These are phyloP conservation scores for Eurosta solidaginis DNA, from an alignment of 1,140 invertebrate genomes.

Conservation along the genomic window DNA sequence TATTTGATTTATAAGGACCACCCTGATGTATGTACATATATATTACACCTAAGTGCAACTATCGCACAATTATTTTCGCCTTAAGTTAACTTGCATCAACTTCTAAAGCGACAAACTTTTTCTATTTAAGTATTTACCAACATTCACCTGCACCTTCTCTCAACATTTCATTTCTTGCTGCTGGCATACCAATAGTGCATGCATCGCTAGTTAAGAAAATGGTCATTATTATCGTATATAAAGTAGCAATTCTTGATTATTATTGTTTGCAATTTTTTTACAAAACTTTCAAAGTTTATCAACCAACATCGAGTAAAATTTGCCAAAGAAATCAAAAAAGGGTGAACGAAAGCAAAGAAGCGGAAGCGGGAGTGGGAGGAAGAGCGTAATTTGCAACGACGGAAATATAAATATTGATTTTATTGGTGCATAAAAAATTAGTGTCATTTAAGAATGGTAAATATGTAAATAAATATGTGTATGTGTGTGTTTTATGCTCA, in stretches of 20 bases:
- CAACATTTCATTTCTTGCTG: background rate
- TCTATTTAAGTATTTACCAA: slow-evolving; percentile 16
- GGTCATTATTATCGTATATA: background rate
- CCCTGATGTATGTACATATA: too few relatives aligned
- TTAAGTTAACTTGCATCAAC: background rate
- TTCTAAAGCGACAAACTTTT: background rate
- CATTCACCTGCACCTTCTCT: background rate
- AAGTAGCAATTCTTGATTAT: slow-evolving; percentile 24
- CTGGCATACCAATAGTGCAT: background rate
- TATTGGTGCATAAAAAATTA: background rate
- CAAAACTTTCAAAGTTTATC: background rate
- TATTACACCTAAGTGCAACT: background rate
- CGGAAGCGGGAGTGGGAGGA: background rate
- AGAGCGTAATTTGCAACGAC: background rate
- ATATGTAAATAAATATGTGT: background rate
- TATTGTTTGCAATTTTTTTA: background rate
- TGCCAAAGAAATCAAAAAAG: background rate
- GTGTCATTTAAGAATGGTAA: background rate
- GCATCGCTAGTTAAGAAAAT: background rate
- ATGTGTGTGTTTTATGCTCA: background rate
- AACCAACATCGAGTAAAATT: background rate
- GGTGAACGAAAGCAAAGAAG: background rate
- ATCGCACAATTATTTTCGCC: background rate
- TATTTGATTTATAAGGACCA: background rate
- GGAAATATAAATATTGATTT: slow-evolving; percentile 28